phyloP scores from a whole-genome alignment of 2,797 vertebrate genomes.

The Lepidocolaptes lacrymiger region DNA sequence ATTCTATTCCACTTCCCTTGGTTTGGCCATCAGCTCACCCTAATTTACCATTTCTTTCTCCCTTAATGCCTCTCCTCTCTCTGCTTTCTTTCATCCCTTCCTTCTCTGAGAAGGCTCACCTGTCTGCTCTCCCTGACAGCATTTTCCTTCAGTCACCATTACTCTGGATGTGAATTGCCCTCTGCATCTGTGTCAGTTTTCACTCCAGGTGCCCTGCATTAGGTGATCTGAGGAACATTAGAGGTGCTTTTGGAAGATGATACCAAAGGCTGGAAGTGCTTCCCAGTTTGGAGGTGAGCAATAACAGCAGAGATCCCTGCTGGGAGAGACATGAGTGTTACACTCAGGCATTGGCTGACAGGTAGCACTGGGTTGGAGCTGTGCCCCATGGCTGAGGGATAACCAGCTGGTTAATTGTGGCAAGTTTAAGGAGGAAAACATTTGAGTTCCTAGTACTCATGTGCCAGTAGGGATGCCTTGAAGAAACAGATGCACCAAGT shows the following conservation, averaged over 20 bases:
- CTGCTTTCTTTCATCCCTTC: neutral
- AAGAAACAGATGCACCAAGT: neutral
- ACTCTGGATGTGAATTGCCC: neutral
- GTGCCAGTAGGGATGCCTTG: neutral
- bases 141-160: neutral
- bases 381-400: neutral
- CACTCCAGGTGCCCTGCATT: neutral
- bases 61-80: neutral
- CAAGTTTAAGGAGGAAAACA: neutral
- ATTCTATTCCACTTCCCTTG: neutral
- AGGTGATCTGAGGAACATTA: neutral
- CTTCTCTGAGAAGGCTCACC: neutral
- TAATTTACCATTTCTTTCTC: neutral
- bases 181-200: neutral
- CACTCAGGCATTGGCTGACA: neutral
- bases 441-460: neutral
- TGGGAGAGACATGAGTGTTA: neutral
- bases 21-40: neutral
- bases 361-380: neutral
- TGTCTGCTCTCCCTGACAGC: neutral
- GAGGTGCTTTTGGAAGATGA: accelerated
- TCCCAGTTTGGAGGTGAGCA: neutral
- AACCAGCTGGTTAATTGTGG: neutral
- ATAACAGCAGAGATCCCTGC: neutral
- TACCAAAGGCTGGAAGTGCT: neutral